Conservation (phyloP, 2,113 vertebrate species). For the Porphyrio hochstetteri region DNA sequence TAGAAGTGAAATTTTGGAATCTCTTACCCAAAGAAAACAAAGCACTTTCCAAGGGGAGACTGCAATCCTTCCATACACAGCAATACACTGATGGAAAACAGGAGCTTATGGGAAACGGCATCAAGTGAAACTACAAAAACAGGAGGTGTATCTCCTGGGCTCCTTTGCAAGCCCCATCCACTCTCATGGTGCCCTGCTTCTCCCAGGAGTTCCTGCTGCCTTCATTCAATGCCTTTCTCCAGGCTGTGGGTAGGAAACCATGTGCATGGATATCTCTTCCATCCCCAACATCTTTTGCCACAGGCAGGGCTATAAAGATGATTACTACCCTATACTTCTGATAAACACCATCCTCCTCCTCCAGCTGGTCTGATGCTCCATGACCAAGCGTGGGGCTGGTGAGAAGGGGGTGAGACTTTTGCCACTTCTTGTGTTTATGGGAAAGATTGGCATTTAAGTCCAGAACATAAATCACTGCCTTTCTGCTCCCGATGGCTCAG, state of each 20-base stretch:
- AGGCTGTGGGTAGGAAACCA: background rate
- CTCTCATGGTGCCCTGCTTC: too few relatives aligned
- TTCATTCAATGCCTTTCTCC: background rate
- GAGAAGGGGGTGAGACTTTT: background rate
- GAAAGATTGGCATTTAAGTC: background rate
- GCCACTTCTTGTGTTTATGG: background rate
- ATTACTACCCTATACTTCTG: accelerated
- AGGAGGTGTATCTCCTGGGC: background rate
- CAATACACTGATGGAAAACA: background rate
- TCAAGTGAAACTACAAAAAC: background rate
- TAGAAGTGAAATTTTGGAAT: background rate
- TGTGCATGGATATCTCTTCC: background rate
- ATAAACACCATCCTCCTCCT: background rate
- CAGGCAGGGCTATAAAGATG: background rate
- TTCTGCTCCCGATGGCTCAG: background rate
- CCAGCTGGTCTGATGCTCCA: background rate
- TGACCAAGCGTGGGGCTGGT: background rate
- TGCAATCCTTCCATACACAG: background rate
- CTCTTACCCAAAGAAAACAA: background rate
- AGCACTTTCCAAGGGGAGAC: background rate
- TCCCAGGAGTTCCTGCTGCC: background rate
- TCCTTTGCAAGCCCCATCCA: background rate
- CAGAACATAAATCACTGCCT: background rate
- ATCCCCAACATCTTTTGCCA: background rate
- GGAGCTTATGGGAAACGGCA: accelerated